Base-by-base conservation (phyloP, 2,888 invertebrate species). In the Apoda limacodes region DNA sequence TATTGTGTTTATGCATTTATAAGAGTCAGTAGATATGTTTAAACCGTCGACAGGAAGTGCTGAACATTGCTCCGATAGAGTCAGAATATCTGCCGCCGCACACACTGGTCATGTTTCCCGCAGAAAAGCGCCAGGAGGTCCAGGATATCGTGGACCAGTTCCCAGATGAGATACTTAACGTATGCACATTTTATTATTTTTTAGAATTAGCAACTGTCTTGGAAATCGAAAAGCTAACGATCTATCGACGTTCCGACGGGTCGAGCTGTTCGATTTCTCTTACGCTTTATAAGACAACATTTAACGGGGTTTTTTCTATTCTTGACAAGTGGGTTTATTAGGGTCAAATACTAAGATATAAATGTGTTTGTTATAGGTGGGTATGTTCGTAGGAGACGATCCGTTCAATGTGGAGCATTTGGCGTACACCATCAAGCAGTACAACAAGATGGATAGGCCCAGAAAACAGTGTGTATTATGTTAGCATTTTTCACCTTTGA, bases 381-480 rank as follows among this genome's bases (percentile, higher is more conserved):
- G 78, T 0, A 30, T 78, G 13, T 80, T 80, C 35, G 48, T 62
- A 2, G 80, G 78, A 0, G 76, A 78, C 0, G 75, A 75, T n/a
- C 65, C 71, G 0, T 45, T 50, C 13, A 40, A 40, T 0, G 52
- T 60, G 0, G 72, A 78, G 29, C 78, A 78, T 35, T 9, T 80
- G 2, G 80, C 80, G 0, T 80, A 43, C 41, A 62, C 65, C 2
- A 55, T 75, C 39, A 76, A 70, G 30, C 78, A 80, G 28, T 80
- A 80, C 34, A 60, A 80, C 39, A 56, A 59, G 35, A 61, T 80
- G 65, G 46, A 53, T 3, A 51, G 76, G 19, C 22, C 43, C 0
- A 46, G 57, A 22, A 67, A 42, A 44, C 60, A 71, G 78, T n/a
- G n/a, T n/a, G n/a, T n/a, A n/a, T n/a, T n/a, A n/a, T n/a, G n/a